phyloP scores from a whole-genome alignment of 1,140 invertebrate species.

The Bombus superbus region DNA sequence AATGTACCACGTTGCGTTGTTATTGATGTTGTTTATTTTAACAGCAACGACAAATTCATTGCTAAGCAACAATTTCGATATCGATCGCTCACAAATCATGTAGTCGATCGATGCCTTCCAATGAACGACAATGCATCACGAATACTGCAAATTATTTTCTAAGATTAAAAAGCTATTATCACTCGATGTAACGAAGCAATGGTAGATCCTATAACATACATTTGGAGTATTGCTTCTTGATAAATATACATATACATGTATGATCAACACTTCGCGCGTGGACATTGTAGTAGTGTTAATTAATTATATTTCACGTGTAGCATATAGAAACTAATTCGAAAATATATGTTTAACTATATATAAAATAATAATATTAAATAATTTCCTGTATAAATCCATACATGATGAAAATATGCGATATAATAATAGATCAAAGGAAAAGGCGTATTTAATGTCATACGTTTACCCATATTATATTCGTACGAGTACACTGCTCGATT shows the following conservation, averaged over 20 bases:
- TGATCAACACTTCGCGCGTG: not conserved
- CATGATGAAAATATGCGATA: not conserved
- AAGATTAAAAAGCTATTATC: not conserved
- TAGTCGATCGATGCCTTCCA: not conserved
- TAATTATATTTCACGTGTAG: not conserved
- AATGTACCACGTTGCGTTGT: not conserved
- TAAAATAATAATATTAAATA: slow-evolving; percentile 44
- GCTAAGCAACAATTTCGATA: not conserved
- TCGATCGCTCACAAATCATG: not conserved
- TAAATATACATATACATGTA: not conserved
- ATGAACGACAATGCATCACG: not conserved
- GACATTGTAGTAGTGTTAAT: not conserved
- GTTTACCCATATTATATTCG: slow-evolving; percentile 33
- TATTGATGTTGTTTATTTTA: not conserved
- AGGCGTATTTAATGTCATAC: not conserved
- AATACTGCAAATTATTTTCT: not conserved
- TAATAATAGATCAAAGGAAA: not conserved
- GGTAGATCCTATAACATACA: not conserved
- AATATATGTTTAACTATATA: slow-evolving; percentile 47
- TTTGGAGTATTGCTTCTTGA: not conserved
- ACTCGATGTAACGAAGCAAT: not conserved
- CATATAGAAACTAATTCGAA: not conserved
- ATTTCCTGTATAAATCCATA: not conserved
- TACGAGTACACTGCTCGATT: not conserved
- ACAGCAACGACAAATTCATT: not conserved